phyloP scores from a whole-genome alignment of 2,888 invertebrate species.

The Rhagophthalmus giganteus region DNA sequence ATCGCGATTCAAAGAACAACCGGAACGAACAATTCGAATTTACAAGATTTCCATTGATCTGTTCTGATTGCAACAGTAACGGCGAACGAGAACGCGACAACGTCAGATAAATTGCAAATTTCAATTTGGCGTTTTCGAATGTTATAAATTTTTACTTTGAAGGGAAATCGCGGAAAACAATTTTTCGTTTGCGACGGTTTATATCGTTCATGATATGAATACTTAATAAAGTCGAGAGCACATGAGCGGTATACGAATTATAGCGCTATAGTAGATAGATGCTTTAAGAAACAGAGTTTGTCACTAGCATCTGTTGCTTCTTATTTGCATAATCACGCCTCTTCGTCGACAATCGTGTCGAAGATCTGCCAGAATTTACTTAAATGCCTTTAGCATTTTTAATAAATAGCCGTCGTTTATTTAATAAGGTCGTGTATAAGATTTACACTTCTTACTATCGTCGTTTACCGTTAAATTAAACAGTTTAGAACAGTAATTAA shows the following conservation, averaged over 20 bases:
- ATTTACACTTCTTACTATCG: no score
- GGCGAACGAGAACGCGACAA: no score
- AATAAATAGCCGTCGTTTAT: no score
- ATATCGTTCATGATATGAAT: constrained; percentile 11
- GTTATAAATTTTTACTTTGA: no score
- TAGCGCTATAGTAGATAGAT: constrained; percentile 15
- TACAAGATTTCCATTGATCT: no score
- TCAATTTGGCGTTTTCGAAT: no score
- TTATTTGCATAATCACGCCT: constrained; percentile 30
- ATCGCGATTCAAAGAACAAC: constrained; percentile 12
- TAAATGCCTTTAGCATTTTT: constrained; percentile 13
- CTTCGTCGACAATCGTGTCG: constrained; percentile 22
- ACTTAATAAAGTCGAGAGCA: constrained; percentile 8
- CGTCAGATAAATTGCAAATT: no score
- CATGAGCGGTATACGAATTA: constrained; percentile 13
- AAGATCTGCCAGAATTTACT: constrained; percentile 14
- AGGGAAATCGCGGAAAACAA: not conserved
- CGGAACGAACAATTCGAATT: constrained; percentile 15
- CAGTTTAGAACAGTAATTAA: no score
- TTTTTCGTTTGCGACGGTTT: not conserved
- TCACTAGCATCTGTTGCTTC: constrained; percentile 29
- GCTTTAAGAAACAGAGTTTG: constrained; percentile 23
- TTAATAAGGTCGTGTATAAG: no score
- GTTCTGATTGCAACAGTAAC: no score
- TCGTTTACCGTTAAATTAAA: no score